These are phyloP conservation scores for Pachyramphus minor DNA, from an alignment of 2,113 vertebrate species.

Conservation along the genomic window DNA sequence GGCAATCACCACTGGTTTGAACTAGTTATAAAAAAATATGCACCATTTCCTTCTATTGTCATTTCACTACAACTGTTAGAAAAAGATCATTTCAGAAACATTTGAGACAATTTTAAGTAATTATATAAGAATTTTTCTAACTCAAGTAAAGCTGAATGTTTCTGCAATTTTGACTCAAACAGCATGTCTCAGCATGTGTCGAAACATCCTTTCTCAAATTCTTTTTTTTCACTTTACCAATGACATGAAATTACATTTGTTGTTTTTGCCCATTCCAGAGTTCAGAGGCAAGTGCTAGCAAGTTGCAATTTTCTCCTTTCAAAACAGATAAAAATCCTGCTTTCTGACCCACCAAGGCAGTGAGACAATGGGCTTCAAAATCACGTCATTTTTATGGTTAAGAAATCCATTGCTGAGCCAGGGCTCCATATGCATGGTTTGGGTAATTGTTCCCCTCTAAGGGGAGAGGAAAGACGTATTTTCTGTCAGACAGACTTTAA, in stretches of 20 bases:
- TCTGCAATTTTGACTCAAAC: neutral
- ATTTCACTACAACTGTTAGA: neutral
- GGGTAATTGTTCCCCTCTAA: neutral
- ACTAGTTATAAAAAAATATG: neutral
- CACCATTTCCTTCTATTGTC: neutral
- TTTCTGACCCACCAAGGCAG: neutral
- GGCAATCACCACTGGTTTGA: neutral
- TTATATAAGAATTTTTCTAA: neutral
- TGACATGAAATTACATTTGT: neutral
- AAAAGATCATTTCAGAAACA: neutral
- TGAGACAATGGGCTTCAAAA: neutral
- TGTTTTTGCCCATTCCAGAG: neutral
- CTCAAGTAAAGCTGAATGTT: neutral
- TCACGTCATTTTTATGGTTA: neutral
- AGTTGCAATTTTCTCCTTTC: neutral
- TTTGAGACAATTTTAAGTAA: neutral
- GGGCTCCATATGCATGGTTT: accelerated
- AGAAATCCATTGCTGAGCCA: neutral
- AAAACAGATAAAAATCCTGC: neutral
- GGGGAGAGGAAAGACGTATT: neutral
- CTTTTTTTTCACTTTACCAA: neutral
- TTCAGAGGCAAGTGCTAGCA: neutral
- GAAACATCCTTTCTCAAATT: neutral
- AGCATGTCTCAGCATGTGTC: neutral
- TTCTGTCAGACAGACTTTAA: neutral